Evolutionary conservation across 2,113 vertebrate species (phyloP).

Genomic region (Amblyornis subalaris): DNA sequence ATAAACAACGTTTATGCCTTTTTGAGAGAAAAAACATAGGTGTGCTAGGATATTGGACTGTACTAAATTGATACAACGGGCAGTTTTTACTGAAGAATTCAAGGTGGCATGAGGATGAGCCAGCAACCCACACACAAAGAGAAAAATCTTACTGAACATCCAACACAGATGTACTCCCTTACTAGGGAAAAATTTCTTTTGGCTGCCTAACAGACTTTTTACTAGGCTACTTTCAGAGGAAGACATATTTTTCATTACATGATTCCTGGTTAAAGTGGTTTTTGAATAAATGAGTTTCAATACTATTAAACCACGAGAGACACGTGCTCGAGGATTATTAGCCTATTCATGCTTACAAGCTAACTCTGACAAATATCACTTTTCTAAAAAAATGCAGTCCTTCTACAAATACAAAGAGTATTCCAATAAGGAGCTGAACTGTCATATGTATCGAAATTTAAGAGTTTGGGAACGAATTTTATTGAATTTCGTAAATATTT

Average conservation of each 20-base stretch:
- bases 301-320: not conserved
- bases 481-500: slow-evolving; percentile 72
- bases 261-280: not conserved
- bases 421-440: not conserved
- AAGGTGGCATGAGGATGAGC: not conserved
- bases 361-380: not conserved
- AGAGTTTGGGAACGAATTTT: slow-evolving; percentile 60
- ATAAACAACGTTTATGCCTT: slow-evolving; percentile 6
- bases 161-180: not conserved
- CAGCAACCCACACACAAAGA: not conserved
- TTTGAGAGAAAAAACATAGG: slow-evolving; percentile 4
- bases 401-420: not conserved
- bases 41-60: not conserved
- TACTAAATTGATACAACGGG: not conserved
- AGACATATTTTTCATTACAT: not conserved
- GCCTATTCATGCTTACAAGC: not conserved
- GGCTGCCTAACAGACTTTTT: not conserved
- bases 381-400: not conserved
- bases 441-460: not conserved
- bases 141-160: not conserved
- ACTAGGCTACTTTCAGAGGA: not conserved
- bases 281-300: slow-evolving; percentile 20
- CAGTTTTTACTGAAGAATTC: not conserved
- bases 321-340: not conserved
- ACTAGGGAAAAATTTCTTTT: not conserved